These are phyloP conservation scores for Stenoptilia bipunctidactyla DNA, from an alignment of 2,888 invertebrate species.

Conservation along the genomic window DNA sequence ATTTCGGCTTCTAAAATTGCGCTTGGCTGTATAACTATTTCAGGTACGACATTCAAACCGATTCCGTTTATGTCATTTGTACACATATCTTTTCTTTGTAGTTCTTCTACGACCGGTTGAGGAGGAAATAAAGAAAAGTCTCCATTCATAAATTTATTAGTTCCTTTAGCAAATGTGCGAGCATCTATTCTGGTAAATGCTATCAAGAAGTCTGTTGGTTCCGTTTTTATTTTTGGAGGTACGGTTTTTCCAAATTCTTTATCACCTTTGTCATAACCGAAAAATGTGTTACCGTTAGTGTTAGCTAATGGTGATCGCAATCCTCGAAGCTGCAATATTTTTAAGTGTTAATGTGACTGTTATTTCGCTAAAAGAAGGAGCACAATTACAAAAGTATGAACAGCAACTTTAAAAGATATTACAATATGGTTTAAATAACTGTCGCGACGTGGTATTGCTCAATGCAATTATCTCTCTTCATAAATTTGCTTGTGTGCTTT, in stretches of 20 bases:
- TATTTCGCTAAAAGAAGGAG: no score
- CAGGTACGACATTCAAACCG: slow-evolving; percentile 22
- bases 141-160: slow-evolving; percentile 32
- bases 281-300: slow-evolving; percentile 19
- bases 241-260: slow-evolving; percentile 22
- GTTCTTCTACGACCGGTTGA: slow-evolving; percentile 14
- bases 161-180: slow-evolving; percentile 27
- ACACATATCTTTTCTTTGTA: slow-evolving; percentile 33
- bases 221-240: slow-evolving; percentile 14
- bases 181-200: slow-evolving; percentile 45
- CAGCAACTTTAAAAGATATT: no score
- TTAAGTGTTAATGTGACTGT: no score
- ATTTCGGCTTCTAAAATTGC: slow-evolving; percentile 45
- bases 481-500: no score
- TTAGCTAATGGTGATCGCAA: slow-evolving; percentile 17
- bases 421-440: no score
- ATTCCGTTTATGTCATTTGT: slow-evolving; percentile 51
- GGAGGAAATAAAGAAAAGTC: slow-evolving; percentile 47
- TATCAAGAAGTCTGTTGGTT: slow-evolving; percentile 35
- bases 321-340: slow-evolving; percentile 34
- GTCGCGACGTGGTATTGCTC: no score
- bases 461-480: no score
- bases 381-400: no score
- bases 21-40: slow-evolving; percentile 28
- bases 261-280: slow-evolving; percentile 38